These are phyloP conservation scores for Diphyllodes magnificus DNA, from an alignment of 2,113 vertebrate species.

Conservation along the genomic window DNA sequence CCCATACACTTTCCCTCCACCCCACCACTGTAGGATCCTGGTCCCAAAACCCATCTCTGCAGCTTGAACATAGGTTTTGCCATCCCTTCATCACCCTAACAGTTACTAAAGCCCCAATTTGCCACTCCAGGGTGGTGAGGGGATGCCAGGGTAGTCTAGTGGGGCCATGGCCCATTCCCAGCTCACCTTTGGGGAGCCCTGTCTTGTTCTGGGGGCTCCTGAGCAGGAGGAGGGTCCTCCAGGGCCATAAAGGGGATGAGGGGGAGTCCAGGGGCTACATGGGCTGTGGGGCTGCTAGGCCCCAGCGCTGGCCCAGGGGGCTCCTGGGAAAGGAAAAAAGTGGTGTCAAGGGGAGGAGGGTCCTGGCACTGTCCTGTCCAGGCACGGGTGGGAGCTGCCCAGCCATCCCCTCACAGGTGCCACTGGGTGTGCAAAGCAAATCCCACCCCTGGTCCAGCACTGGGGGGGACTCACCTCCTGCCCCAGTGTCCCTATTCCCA, in stretches of 20 bases:
- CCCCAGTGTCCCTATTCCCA: not conserved
- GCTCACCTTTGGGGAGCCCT: not conserved
- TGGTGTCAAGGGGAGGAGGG: fast-evolving
- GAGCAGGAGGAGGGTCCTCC: conserved; percentile 63
- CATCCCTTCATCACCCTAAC: not conserved
- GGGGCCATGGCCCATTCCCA: fast-evolving
- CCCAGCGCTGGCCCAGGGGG: not conserved
- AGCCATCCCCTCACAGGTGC: no score
- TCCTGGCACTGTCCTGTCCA: fast-evolving
- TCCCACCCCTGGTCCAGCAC: fast-evolving
- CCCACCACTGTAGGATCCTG: no score
- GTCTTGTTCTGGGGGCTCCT: not conserved
- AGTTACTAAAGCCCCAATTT: fast-evolving
- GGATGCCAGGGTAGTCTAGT: fast-evolving
- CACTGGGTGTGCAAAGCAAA: fast-evolving
- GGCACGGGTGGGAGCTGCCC: not conserved
- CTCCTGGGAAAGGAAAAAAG: conserved; percentile 40
- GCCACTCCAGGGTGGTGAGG: fast-evolving
- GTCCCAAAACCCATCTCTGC: not conserved
- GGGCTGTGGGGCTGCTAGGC: not conserved
- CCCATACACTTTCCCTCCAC: fast-evolving
- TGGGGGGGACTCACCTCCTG: not conserved
- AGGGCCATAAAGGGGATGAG: conserved; percentile 1
- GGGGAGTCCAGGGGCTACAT: not conserved
- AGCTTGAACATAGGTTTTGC: fast-evolving